Conservation (phyloP, 35 echinoderm and acorn worm genomes). For the Holothuria glaberrima region DNA sequence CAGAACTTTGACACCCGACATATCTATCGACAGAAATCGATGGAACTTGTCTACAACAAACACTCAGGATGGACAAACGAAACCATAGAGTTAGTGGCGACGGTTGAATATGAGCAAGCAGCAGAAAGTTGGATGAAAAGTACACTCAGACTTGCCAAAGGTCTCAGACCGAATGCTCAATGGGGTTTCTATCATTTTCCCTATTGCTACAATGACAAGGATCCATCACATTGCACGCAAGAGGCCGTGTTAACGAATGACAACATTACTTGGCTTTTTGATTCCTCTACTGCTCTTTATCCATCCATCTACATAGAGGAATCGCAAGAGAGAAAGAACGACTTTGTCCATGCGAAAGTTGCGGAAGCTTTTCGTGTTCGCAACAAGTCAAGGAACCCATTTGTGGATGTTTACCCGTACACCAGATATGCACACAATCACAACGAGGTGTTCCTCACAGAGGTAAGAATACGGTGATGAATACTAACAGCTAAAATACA, state of each 20-base stretch:
- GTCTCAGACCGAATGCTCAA: constrained; percentile 60
- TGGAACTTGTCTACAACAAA: not conserved
- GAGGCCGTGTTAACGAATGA: constrained; percentile 38
- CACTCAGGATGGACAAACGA: constrained; percentile 55
- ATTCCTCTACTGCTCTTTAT: constrained; percentile 68
- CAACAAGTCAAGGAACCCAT: constrained; percentile 25
- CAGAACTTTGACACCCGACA: constrained; percentile 36
- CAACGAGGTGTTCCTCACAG: constrained; percentile 53
- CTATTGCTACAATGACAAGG: constrained; percentile 59
- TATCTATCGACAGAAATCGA: constrained; percentile 5
- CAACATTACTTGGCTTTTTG: constrained; percentile 85
- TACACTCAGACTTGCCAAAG: constrained; percentile 64
- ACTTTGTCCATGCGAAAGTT: constrained; percentile 21
- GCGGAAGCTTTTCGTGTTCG: constrained; percentile 70
- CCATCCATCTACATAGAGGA: constrained; percentile 80
- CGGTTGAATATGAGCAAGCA: constrained; percentile 71
- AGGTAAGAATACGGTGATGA: too few relatives aligned
- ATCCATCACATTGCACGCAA: constrained; percentile 22
- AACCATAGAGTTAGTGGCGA: constrained; percentile 61
- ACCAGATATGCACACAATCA: constrained; percentile 68
- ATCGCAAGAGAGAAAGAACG: not conserved
- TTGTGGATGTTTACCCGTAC: constrained; percentile 65
- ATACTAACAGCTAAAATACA: too few relatives aligned
- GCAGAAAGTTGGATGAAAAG: constrained; percentile 74
- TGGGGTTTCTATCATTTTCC: constrained; percentile 92